These are phyloP conservation scores for Stegophylla sp. DNA, from an alignment of 2,888 invertebrate species.

Conservation along the genomic window DNA sequence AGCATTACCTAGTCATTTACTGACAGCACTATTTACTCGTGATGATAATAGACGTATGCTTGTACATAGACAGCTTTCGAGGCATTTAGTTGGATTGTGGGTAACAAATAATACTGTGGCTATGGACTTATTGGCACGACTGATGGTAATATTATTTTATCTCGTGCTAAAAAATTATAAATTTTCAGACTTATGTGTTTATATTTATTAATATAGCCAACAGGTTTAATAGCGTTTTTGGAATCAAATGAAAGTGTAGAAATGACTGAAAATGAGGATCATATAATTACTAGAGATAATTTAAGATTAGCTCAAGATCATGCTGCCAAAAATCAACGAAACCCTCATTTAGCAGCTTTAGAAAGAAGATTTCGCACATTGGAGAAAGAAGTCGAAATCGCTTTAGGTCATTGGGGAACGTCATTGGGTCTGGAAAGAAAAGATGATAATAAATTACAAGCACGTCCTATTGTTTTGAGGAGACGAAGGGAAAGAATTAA, in stretches of 20 bases:
- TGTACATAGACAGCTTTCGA: constrained; percentile 88
- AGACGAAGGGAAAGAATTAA: constrained; percentile 88
- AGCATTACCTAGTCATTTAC: constrained; percentile 89
- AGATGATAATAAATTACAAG: constrained; percentile 68
- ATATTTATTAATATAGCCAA: constrained; percentile 72
- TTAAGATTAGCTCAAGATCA: constrained; percentile 89
- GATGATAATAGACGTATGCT: constrained; percentile 81
- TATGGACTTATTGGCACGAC: constrained; percentile 81
- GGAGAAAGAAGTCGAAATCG: constrained; percentile 83
- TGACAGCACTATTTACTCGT: constrained; percentile 85
- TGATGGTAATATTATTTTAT: constrained; percentile 73
- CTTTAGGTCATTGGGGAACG: constrained; percentile 77
- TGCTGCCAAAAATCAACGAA: constrained; percentile 72
- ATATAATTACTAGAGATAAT: constrained; percentile 86
- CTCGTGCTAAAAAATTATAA: constrained; percentile 44
- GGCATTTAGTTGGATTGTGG: constrained; percentile 95
- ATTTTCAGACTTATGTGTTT: not conserved
- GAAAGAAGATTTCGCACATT: constrained; percentile 78
- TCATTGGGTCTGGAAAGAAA: constrained; percentile 71
- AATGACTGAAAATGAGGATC: constrained; percentile 75
- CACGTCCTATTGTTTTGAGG: constrained; percentile 88
- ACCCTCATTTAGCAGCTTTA: constrained; percentile 76
- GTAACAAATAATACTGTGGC: constrained; percentile 92
- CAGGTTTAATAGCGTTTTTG: constrained; percentile 86
- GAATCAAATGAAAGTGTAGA: constrained; percentile 88